Evolutionary conservation across 2,888 invertebrate species (phyloP).

Genomic region (Stenoptilia bipunctidactyla): DNA sequence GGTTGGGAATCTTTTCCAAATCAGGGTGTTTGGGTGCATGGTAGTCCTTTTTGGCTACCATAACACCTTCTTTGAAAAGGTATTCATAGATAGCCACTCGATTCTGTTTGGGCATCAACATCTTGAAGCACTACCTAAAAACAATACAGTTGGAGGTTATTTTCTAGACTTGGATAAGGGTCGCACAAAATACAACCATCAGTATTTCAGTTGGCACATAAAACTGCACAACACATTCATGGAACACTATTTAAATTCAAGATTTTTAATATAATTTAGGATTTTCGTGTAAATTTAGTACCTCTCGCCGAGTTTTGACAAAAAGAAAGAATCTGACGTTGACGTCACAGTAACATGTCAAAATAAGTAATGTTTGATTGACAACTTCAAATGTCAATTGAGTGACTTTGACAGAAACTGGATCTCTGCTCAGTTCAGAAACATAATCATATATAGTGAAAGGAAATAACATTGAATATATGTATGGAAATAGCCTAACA

Average conservation of each 20-base stretch:
- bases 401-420: no score
- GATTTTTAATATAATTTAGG: conserved; percentile 20
- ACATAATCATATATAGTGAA: no score
- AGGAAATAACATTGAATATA: no score
- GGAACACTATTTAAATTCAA: neutral
- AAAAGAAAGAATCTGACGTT: conserved; percentile 22
- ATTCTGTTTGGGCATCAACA: conserved; percentile 99
- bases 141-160: conserved; percentile 23
- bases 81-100: conserved; percentile 97
- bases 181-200: neutral
- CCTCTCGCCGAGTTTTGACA: conserved; percentile 36
- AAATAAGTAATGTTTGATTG: no score
- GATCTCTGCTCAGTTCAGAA: no score
- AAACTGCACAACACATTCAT: neutral
- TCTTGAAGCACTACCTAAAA: conserved; percentile 75
- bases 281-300: conserved; percentile 22
- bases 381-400: no score
- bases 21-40: conserved; percentile 98
- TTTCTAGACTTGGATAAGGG: neutral
- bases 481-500: no score
- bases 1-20: conserved; percentile 93
- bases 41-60: conserved; percentile 99
- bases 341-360: no score
- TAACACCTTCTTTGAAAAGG: conserved; percentile 98
- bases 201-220: neutral